Conservation (phyloP, 2,888 invertebrate genomes). For the Pogonocherus hispidulus region DNA sequence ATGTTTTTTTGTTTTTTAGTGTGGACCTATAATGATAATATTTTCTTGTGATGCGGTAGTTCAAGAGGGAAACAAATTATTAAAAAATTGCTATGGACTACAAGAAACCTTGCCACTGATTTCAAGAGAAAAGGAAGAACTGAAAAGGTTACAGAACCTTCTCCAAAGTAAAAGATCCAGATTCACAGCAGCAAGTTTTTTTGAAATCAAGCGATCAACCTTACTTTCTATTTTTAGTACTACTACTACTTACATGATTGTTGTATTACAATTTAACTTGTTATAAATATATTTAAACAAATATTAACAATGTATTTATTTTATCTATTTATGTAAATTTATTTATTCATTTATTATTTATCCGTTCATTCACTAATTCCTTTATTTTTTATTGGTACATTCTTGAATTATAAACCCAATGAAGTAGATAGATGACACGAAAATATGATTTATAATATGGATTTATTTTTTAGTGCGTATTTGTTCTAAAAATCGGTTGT, state of each 20-base stretch:
- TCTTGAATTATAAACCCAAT: too few species aligned
- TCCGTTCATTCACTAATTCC: too few species aligned
- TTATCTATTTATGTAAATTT: too few species aligned
- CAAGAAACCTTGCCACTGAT: background rate
- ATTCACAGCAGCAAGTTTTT: conserved; percentile 18
- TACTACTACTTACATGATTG: conserved; percentile 14
- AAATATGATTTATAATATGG: too few species aligned
- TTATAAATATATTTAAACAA: background rate
- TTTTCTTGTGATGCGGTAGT: conserved; percentile 9
- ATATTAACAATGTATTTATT: too few species aligned
- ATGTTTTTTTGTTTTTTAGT: conserved; percentile 4
- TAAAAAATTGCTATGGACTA: background rate
- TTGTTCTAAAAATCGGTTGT: too few species aligned
- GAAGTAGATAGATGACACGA: too few species aligned
- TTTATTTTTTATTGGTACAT: too few species aligned
- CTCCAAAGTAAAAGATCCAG: background rate
- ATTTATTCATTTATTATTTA: too few species aligned
- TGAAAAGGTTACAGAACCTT: background rate
- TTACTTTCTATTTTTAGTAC: background rate
- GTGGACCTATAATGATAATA: conserved; percentile 1
- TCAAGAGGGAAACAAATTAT: background rate
- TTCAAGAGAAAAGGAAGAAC: conserved; percentile 1
- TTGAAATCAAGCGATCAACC: conserved; percentile 4
- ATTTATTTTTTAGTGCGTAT: too few species aligned
- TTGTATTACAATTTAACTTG: conserved; percentile 14